Conservation (phyloP, 2,888 invertebrate species). For the Cyaniris semiargus region DNA sequence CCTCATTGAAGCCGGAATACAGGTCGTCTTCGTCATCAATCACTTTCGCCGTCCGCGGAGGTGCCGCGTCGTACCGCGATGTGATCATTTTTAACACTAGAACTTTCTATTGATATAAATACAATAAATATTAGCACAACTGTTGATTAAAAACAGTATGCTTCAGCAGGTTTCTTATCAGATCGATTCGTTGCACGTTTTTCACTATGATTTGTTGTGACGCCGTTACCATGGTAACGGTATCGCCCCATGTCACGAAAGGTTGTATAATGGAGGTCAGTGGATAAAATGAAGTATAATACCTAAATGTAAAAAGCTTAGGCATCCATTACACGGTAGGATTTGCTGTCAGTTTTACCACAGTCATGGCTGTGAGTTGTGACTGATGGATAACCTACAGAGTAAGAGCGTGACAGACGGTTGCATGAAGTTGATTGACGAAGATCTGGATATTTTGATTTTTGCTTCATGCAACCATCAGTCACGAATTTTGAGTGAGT, state of each 20-base stretch:
- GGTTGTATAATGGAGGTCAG: too few relatives aligned
- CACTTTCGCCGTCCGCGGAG: conserved; percentile 63
- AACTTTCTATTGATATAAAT: neutral
- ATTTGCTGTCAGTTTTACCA: too few relatives aligned
- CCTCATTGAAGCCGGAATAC: conserved; percentile 85
- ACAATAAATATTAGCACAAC: neutral
- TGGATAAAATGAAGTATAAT: too few relatives aligned
- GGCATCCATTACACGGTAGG: too few relatives aligned
- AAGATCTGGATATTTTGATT: too few relatives aligned
- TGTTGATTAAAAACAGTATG: conserved; percentile 29
- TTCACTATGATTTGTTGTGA: conserved; percentile 78
- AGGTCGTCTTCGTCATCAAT: conserved; percentile 82
- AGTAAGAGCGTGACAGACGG: too few relatives aligned
- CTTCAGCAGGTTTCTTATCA: neutral
- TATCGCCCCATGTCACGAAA: neutral
- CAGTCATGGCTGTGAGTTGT: too few relatives aligned
- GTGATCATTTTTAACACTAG: conserved; percentile 57
- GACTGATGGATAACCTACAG: too few relatives aligned
- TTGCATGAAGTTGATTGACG: too few relatives aligned
- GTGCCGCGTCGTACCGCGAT: conserved; percentile 55
- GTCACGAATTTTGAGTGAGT: too few relatives aligned
- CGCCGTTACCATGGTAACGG: conserved; percentile 65
- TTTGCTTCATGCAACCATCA: too few relatives aligned
- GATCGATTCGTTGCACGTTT: conserved; percentile 62
- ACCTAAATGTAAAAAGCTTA: too few relatives aligned